Base-by-base conservation (phyloP, 2,888 invertebrate species). In the Limnephilus marmoratus region DNA sequence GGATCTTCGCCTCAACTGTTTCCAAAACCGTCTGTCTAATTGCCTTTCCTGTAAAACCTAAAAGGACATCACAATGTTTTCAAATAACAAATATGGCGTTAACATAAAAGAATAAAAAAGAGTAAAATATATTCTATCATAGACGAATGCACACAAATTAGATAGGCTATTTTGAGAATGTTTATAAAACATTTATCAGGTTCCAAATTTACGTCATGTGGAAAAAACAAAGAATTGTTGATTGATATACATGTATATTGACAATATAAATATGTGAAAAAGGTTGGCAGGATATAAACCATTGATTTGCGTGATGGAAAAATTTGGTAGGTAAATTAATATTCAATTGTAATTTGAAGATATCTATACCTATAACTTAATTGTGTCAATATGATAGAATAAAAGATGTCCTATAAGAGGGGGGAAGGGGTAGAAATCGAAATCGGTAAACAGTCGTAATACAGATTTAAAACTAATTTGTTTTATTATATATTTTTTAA, bases 21-120 rank as follows among this genome's bases (percentile, higher is more conserved):
- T 98, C 98, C 98, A 98, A 95, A 98, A 97, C 94, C 98, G 96
- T 95, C 97, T 97, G 95, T 98, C 98, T 95, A 98, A 95, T 94
- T 97, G 97, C 95, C 97, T 98, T 94, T 98, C 98, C 98, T 98
- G 96, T 91, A 96, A 96, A 94, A 95, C 94, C 94, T 94, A 82
- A 45, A 90, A 31, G 83, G 88, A 88, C 49, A 91, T 68, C 80
- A 41, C 80, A 53, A 37, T 87, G 82, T 93, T 85, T 90, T 45
- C 49, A 53, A 45, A 24, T 13, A 81, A 90, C 24, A 68, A 7
- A 24, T 68, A 83, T 83, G 13, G 82, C 24, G 83, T 11, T 5
- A 34, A 37, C 41, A 83, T 18, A 15, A 18, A 83, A 83, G 9
- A 24, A 18, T 37, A 24, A 29, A 83, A 83, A 18, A 34, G 3